phyloP scores from a whole-genome alignment of 2,113 vertebrate genomes.

The Chaetura pelagica region DNA sequence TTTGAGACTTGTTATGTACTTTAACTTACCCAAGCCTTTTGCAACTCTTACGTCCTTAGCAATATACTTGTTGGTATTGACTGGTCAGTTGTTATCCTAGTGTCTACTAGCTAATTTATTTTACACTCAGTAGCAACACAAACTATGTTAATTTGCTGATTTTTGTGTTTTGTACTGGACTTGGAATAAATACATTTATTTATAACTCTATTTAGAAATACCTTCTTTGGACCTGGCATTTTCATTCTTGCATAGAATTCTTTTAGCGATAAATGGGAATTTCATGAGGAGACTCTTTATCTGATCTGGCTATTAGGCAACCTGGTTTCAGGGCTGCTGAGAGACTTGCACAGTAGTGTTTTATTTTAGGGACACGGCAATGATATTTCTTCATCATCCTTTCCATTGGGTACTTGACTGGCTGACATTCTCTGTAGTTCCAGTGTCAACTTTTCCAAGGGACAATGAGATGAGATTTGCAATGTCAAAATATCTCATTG shows the following conservation, averaged over 20 bases:
- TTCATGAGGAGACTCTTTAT: neutral
- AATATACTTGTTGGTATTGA: neutral
- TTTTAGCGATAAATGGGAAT: neutral
- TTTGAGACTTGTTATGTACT: neutral
- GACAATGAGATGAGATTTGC: neutral
- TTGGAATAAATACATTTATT: neutral
- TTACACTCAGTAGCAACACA: neutral
- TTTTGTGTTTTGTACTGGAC: neutral
- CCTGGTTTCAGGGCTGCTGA: neutral
- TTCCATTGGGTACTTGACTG: neutral
- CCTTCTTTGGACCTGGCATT: neutral
- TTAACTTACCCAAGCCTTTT: neutral
- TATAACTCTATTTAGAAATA: neutral
- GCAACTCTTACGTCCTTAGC: neutral
- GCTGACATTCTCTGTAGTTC: neutral
- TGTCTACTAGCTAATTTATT: neutral
- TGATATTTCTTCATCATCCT: neutral
- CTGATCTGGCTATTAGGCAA: neutral
- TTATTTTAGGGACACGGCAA: neutral
- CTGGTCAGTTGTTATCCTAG: neutral
- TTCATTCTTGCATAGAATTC: neutral
- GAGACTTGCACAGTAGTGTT: neutral
- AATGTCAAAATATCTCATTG: neutral
- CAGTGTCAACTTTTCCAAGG: neutral
- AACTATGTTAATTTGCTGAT: neutral